Evolutionary conservation across 2,113 vertebrate genomes (phyloP).

Genomic region (Coptodon rendalli): DNA sequence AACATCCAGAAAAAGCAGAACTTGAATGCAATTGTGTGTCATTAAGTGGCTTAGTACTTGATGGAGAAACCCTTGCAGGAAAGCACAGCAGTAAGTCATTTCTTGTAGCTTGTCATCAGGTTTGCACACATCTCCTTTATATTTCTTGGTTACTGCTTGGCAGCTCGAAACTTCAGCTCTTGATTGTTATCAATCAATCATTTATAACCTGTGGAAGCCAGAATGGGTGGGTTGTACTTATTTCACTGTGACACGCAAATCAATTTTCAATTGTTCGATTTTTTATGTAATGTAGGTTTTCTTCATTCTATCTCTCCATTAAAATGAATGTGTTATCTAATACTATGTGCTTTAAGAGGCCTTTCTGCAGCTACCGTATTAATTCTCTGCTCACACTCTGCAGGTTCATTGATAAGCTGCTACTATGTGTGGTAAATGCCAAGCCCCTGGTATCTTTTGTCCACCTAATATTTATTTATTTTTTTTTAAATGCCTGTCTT

Average conservation of each 20-base stretch:
- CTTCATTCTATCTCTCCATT: background rate
- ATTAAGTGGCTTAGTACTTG: background rate
- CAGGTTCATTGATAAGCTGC: background rate
- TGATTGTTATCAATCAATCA: background rate
- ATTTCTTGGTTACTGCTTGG: background rate
- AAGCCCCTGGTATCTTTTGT: background rate
- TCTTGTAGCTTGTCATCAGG: background rate
- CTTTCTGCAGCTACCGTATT: background rate
- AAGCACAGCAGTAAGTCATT: background rate
- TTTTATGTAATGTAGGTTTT: background rate
- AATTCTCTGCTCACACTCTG: background rate
- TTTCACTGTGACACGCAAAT: background rate
- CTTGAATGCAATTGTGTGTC: background rate
- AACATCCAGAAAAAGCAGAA: background rate
- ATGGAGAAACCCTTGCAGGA: background rate
- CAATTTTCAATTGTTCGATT: background rate
- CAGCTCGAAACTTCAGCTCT: background rate
- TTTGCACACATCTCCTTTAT: background rate
- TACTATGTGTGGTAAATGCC: background rate
- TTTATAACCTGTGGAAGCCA: background rate
- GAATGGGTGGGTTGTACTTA: background rate
- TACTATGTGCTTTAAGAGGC: background rate
- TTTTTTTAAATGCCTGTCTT: background rate
- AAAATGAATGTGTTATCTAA: background rate
- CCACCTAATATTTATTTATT: background rate